Percentiles rank a stretch among this genome's conserved stretches.
These are phyloP conservation scores for Proterorhinus semilunaris DNA, from an alignment of 2,113 vertebrate species.

Conservation along the genomic window DNA sequence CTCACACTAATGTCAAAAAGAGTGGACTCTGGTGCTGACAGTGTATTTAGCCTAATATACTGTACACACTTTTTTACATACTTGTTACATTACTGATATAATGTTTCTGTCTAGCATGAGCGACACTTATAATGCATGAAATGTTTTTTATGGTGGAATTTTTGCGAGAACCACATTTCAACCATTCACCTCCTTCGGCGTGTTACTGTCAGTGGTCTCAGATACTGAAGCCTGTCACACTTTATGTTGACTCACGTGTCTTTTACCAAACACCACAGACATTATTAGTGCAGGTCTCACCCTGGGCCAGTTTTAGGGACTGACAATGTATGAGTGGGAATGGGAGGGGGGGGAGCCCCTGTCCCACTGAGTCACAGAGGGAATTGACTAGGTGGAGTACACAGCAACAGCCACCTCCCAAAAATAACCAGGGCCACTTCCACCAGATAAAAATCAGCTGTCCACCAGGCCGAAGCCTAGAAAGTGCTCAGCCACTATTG, in stretches of 20 bases:
- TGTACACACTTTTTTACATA: too few species aligned
- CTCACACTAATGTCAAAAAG: too few species aligned
- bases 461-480: slow-evolving; percentile 62
- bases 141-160: too few species aligned
- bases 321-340: slow-evolving; percentile 63
- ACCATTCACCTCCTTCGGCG: too few species aligned
- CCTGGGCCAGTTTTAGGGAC: slow-evolving; percentile 53
- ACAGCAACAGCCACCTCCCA: slow-evolving; percentile 77
- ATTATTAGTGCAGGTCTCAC: slow-evolving; percentile 41
- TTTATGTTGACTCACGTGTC: not conserved
- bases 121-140: too few species aligned
- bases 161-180: too few species aligned
- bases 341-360: slow-evolving; percentile 49
- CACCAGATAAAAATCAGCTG: slow-evolving; percentile 86
- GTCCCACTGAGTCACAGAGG: slow-evolving; percentile 56
- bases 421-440: slow-evolving; percentile 79
- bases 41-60: too few species aligned
- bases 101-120: too few species aligned
- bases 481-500: slow-evolving; percentile 63
- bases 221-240: not conserved
- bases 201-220: not conserved
- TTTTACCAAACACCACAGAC: slow-evolving; percentile 33
- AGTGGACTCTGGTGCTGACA: too few species aligned
- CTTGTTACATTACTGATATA: too few species aligned
- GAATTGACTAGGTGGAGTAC: slow-evolving; percentile 83